Evolutionary conservation across 2,113 vertebrate genomes (phyloP).

Genomic region (Otolemur garnettii): DNA sequence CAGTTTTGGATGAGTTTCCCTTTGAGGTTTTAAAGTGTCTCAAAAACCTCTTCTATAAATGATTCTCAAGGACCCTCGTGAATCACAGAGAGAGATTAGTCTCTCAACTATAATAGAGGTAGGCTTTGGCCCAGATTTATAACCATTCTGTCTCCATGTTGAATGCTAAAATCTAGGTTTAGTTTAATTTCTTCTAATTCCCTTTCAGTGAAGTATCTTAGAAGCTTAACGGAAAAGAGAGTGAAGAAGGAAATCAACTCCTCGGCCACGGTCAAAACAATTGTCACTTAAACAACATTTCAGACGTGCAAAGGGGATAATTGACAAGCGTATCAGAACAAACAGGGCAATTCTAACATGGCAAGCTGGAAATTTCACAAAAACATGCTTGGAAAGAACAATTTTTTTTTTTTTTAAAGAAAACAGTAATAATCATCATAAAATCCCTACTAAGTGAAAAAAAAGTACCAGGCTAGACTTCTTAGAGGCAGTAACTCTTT

Average conservation of each 20-base stretch:
- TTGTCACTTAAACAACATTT: slow-evolving; percentile 76
- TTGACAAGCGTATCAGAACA: background rate
- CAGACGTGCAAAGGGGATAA: background rate
- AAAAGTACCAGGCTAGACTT: background rate
- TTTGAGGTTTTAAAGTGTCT: slow-evolving; percentile 65
- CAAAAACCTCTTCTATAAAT: slow-evolving; percentile 72
- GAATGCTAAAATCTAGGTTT: slow-evolving; percentile 62
- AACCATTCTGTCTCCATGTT: slow-evolving; percentile 64
- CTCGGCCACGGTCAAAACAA: slow-evolving; percentile 67
- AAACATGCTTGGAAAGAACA: background rate
- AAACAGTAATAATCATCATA: background rate
- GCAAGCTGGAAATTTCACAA: background rate
- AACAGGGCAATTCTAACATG: background rate
- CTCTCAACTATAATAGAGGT: slow-evolving; percentile 60
- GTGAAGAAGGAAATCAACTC: slow-evolving; percentile 68
- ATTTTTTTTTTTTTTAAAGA: background rate
- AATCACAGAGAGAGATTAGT: slow-evolving; percentile 49
- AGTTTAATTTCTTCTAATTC: slow-evolving; percentile 56
- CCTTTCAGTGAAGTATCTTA: slow-evolving; percentile 61
- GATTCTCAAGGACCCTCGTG: slow-evolving; percentile 56
- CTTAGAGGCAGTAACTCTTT: background rate
- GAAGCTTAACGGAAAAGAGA: slow-evolving; percentile 63
- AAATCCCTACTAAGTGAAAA: background rate
- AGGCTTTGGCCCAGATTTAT: slow-evolving; percentile 59
- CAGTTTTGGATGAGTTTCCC: slow-evolving; percentile 32